Conservation (phyloP, 2,113 vertebrate species). For the Gambusia affinis region DNA sequence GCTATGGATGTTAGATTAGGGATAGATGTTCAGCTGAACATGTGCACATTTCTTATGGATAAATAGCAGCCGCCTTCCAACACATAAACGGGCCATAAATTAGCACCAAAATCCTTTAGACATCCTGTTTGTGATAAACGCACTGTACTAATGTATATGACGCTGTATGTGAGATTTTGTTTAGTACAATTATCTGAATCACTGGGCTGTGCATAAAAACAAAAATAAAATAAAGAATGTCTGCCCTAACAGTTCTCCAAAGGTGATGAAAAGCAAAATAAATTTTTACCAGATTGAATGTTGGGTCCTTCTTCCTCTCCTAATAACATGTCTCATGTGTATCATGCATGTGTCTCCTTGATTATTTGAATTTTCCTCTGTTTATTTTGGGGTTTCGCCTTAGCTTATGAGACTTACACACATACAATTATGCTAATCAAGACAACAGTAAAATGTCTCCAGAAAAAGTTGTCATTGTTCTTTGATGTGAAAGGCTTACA, state of each 20-base stretch:
- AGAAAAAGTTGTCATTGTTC: background rate
- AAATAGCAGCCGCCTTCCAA: constrained; percentile 7
- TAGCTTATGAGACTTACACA: constrained; percentile 19
- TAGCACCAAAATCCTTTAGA: constrained; percentile 4
- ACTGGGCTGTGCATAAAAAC: constrained; percentile 61
- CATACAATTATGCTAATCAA: constrained; percentile 27
- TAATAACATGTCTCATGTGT: constrained; percentile 40
- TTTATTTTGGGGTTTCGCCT: constrained; percentile 47
- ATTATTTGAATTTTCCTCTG: constrained; percentile 57
- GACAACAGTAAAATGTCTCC: constrained; percentile 12
- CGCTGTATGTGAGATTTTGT: constrained; percentile 34
- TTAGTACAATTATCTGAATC: constrained; percentile 69
- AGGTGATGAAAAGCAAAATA: constrained; percentile 32
- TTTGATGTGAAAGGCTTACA: background rate
- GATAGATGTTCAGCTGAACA: background rate
- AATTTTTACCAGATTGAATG: constrained; percentile 46
- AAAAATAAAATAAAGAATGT: constrained; percentile 37
- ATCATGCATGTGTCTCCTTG: constrained; percentile 44
- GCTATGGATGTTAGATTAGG: too few relatives aligned
- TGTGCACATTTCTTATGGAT: background rate
- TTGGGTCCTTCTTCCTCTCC: background rate
- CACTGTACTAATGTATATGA: constrained; percentile 20
- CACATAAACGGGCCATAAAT: background rate
- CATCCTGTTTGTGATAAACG: constrained; percentile 23
- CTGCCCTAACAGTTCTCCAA: constrained; percentile 21